phyloP scores from a whole-genome alignment of 1,140 invertebrate genomes.

The Saccostrea echinata region DNA sequence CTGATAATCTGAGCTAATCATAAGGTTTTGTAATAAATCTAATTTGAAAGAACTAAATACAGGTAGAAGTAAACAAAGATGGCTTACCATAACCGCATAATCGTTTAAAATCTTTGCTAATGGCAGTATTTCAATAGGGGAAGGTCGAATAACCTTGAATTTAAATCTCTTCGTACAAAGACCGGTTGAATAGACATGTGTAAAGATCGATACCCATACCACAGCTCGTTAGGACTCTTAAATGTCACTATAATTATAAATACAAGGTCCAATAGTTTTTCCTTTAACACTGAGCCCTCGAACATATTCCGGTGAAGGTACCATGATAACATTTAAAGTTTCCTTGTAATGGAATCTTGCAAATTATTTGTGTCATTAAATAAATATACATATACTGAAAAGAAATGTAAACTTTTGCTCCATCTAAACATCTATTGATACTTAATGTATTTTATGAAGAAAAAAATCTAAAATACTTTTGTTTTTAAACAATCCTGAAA shows the following conservation, averaged over 20 bases:
- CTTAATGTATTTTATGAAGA: no score
- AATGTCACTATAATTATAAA: background rate
- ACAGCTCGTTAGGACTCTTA: background rate
- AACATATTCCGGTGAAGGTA: no score
- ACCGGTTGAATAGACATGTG: background rate
- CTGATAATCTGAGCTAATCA: slow-evolving; percentile 25
- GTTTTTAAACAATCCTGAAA: no score
- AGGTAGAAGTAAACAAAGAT: slow-evolving; percentile 16
- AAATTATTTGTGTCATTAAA: no score
- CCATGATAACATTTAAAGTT: no score
- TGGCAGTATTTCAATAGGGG: slow-evolving; percentile 22
- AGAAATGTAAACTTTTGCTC: no score
- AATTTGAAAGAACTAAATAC: slow-evolving; percentile 21
- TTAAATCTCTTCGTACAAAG: slow-evolving; percentile 7
- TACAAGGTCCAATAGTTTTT: no score
- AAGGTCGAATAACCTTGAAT: background rate
- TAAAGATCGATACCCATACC: background rate
- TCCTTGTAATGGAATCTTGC: no score
- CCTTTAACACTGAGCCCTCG: no score
- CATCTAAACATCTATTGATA: no score
- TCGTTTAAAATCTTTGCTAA: slow-evolving; percentile 29
- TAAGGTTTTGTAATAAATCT: slow-evolving; percentile 17
- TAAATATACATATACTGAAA: no score
- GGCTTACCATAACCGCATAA: slow-evolving; percentile 18
- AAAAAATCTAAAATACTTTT: no score